Evolutionary conservation across 2,888 invertebrate genomes (phyloP).

Genomic region (Serrognathus titanus): DNA sequence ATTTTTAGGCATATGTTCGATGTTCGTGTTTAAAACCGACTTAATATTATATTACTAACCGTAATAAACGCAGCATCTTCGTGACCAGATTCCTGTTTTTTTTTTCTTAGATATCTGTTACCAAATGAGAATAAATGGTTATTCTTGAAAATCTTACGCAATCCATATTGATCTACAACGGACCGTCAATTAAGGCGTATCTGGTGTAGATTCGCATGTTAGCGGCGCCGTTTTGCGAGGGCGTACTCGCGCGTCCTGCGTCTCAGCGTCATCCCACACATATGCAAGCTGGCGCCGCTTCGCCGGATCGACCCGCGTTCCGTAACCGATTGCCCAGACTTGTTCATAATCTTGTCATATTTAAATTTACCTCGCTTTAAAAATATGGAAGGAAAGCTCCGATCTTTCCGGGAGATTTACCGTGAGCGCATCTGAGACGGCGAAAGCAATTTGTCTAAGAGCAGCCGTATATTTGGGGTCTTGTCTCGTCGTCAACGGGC

Average conservation of each 20-base stretch:
- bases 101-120: too few relatives aligned
- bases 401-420: neutral
- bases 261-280: slow-evolving; percentile 18
- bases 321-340: slow-evolving; percentile 20
- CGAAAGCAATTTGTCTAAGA: neutral
- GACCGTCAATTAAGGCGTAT: slow-evolving; percentile 16
- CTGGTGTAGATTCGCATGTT: slow-evolving; percentile 26
- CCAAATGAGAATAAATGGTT: too few relatives aligned
- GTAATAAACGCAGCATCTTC: too few relatives aligned
- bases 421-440: neutral
- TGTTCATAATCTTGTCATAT: slow-evolving; percentile 15
- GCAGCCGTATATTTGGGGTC: neutral
- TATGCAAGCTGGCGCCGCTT: slow-evolving; percentile 26
- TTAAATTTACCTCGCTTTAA: slow-evolving; percentile 3
- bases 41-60: too few relatives aligned
- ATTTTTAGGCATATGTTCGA: too few relatives aligned
- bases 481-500: too few relatives aligned
- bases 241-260: slow-evolving; percentile 26
- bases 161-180: slow-evolving; percentile 8
- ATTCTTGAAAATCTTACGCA: too few relatives aligned
- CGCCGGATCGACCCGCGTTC: slow-evolving; percentile 24
- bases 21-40: too few relatives aligned
- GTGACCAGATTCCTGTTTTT: too few relatives aligned
- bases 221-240: slow-evolving; percentile 27
- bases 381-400: neutral